Percentiles rank a stretch among this genome's conserved stretches.
phyloP scores from a whole-genome alignment of 2,888 invertebrate genomes.

The Dichetophora obliterata region DNA sequence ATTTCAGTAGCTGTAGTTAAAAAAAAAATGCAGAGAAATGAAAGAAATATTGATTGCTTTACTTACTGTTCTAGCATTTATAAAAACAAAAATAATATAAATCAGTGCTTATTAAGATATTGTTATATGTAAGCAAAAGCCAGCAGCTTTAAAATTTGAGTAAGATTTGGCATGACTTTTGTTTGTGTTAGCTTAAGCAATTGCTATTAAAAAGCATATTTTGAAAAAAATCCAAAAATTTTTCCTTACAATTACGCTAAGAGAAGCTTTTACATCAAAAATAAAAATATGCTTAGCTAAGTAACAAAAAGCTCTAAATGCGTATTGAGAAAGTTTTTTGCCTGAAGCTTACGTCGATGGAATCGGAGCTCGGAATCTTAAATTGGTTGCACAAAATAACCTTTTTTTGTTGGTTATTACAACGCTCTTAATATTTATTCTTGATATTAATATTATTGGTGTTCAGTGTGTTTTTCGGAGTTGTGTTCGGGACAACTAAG shows the following conservation, averaged over 20 bases:
- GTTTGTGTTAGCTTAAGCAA: too few species aligned
- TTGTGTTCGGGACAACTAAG: neutral
- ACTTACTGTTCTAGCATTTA: neutral
- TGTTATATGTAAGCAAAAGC: neutral
- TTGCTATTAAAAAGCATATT: too few species aligned
- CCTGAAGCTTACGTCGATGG: conserved; percentile 44
- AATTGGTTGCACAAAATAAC: neutral
- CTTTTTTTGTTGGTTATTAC: neutral
- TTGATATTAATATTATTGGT: neutral
- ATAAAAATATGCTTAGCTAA: too few species aligned
- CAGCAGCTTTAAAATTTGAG: conserved; percentile 29
- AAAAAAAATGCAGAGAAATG: too few species aligned
- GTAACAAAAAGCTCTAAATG: too few species aligned
- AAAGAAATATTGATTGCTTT: neutral
- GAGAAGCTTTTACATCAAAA: too few species aligned
- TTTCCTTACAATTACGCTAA: too few species aligned
- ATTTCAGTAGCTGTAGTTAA: neutral
- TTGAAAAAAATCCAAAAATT: too few species aligned
- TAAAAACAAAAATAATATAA: neutral
- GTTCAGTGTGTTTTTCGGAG: neutral
- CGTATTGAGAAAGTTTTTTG: too few species aligned
- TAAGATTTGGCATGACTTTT: too few species aligned
- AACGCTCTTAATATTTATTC: neutral
- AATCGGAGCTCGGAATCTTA: conserved; percentile 49
- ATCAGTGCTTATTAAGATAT: neutral